A percentile compares a stretch with the other conserved stretches of the same genome.
Conservation (phyloP, 2,113 vertebrate genomes). For the Puma concolor region DNA sequence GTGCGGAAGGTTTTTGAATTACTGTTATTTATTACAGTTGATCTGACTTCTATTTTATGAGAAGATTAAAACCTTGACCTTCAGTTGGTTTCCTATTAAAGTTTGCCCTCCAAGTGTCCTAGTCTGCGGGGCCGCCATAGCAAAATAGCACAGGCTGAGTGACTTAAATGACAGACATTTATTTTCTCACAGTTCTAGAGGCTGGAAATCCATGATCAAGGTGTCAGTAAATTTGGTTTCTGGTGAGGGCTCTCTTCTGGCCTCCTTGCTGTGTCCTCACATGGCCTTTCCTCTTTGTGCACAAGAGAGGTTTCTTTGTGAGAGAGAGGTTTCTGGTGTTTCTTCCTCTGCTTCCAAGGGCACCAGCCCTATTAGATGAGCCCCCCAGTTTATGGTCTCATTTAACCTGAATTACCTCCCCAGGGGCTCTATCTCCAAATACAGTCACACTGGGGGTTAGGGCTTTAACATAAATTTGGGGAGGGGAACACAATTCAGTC, state of each 20-base stretch:
- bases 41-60: background rate
- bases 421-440: background rate
- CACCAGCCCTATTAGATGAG: background rate
- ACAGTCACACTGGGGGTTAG: background rate
- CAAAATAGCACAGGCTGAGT: background rate
- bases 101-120: background rate
- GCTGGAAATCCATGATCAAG: background rate
- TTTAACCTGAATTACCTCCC: background rate
- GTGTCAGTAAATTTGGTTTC: background rate
- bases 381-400: background rate
- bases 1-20: background rate
- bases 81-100: background rate
- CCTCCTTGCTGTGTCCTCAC: background rate
- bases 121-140: background rate
- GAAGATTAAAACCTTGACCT: background rate
- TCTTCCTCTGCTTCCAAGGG: background rate
- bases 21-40: background rate
- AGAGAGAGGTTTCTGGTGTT: background rate
- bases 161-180: background rate
- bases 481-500: background rate
- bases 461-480: background rate
- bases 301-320: background rate
- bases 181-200: background rate
- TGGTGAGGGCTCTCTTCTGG: constrained; percentile 27
- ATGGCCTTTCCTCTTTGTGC: background rate